Base-by-base conservation (phyloP, 2,888 invertebrate species). In the Amorpha juglandis region DNA sequence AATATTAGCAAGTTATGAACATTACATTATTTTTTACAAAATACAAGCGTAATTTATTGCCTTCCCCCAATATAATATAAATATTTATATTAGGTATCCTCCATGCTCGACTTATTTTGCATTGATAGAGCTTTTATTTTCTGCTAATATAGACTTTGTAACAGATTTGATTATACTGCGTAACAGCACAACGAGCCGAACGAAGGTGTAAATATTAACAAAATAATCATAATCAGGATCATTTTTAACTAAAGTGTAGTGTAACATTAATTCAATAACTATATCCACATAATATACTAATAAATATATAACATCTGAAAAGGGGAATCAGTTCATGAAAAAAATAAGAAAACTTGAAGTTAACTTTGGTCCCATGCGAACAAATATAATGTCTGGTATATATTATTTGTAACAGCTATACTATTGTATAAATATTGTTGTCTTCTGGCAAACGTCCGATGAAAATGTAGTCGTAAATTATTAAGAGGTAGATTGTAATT, bases 1-100 rank as follows among this genome's bases (percentile, higher is more conserved):
- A 68, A 68, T 69, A 67, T 55, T 64, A 66, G 68, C 45, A 63
- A 65, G 7, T 19, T 50, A 63, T 66, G 80, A 81, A 80, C 77
- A 78, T 86, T 82, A 81, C 78, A 86, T 83, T 84, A 83, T 78
- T 86, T 87, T 87, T 87, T 89, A 90, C 84, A 87, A 89, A 78
- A 90, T 91, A 91, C 90, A 95, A 95, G 95, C 95, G 95, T 95
- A 95, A 94, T 94, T 94, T 94, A 94, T 95, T 95, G 95, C 95
- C 95, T 95, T 95, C 95, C 95, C 95, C 95, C 94, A 92, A 66
- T 63, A 66, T 63, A 63, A 66, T 52, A 66, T 53, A 45, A 33
- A 52, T 14, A 12, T 42, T 62, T 53, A 53, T 47, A 47, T 62
- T 66, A 63, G 51, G 48, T 50, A 35, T 63, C 38, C 45, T 42